Conservation (phyloP, 2,888 invertebrate genomes). For the Eupithecia pulchellata region DNA sequence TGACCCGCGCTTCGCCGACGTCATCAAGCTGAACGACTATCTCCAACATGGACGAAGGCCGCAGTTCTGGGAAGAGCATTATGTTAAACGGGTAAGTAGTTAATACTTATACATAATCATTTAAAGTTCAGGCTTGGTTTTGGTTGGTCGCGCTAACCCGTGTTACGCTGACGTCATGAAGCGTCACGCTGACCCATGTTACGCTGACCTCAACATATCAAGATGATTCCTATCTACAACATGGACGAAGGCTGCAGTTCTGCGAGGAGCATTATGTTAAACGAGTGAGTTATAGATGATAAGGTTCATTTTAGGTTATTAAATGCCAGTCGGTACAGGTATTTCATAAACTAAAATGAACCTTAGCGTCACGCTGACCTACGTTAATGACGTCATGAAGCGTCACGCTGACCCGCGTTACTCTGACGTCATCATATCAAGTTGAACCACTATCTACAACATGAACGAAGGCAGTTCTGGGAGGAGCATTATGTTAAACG, state of each 20-base stretch:
- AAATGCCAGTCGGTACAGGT: no score
- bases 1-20: conserved; percentile 86
- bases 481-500: conserved; percentile 95
- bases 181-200: conserved; percentile 68
- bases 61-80: conserved; percentile 97
- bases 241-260: conserved; percentile 94
- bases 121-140: no score
- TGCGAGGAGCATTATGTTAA: conserved; percentile 97
- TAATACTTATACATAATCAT: no score
- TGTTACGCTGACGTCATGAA: neutral
- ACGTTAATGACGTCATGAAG: no score
- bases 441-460: conserved; percentile 93
- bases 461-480: conserved; percentile 95
- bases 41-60: conserved; percentile 93
- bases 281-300: no score
- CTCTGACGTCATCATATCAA: neutral
- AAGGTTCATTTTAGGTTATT: no score
- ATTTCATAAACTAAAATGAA: no score
- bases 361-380: no score
- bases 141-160: neutral
- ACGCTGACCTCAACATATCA: conserved; percentile 92
- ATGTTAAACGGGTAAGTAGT: conserved; percentile 88
- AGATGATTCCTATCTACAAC: conserved; percentile 94
- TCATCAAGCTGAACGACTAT: conserved; percentile 94
- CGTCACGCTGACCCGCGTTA: neutral